Conservation (phyloP, 1,140 invertebrate species). For the Ostrea denselamellosa region DNA sequence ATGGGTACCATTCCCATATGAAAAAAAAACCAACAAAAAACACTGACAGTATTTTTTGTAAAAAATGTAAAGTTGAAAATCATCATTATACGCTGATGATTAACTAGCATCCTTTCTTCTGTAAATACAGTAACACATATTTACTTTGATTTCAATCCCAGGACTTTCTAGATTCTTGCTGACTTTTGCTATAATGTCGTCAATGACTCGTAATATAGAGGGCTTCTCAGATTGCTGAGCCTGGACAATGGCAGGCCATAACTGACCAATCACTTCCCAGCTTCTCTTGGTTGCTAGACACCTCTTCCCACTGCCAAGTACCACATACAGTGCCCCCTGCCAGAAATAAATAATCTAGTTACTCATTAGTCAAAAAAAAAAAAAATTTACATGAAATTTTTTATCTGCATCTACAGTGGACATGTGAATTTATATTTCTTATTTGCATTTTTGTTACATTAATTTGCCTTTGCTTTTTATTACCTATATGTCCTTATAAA, state of each 20-base stretch:
- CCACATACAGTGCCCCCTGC: constrained; percentile 87
- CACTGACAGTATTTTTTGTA: neutral
- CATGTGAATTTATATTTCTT: no score
- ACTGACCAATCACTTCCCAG: constrained; percentile 84
- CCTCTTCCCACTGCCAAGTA: constrained; percentile 84
- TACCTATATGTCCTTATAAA: no score
- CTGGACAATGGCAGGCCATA: constrained; percentile 87
- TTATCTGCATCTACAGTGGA: no score
- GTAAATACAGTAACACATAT: neutral
- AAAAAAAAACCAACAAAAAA: neutral
- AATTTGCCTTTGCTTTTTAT: no score
- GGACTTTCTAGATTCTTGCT: constrained; percentile 80
- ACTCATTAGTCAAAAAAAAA: no score
- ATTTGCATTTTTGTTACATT: no score
- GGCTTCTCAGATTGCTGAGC: constrained; percentile 89
- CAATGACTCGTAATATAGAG: constrained; percentile 88
- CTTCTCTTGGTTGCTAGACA: constrained; percentile 86
- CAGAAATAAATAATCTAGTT: constrained; percentile 28
- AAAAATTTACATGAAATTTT: no score
- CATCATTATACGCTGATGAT: no score
- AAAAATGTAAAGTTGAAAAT: neutral
- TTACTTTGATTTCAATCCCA: constrained; percentile 78
- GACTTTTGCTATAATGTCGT: constrained; percentile 81
- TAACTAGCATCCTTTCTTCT: neutral
- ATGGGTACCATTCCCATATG: neutral